Conservation (phyloP, 1,140 invertebrate genomes). For the Aphis craccivora region DNA sequence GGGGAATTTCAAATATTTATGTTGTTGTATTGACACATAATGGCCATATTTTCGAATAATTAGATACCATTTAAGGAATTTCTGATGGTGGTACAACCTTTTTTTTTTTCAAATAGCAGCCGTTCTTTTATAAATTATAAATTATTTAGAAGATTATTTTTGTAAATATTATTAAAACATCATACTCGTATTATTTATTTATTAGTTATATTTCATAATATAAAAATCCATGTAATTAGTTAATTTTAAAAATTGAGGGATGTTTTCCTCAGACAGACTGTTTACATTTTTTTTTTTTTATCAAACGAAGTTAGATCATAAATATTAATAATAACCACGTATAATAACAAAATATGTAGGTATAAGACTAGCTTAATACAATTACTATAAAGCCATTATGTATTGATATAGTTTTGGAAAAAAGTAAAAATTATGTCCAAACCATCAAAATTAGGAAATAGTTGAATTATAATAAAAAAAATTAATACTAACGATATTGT, state of each 20-base stretch:
- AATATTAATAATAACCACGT: background rate
- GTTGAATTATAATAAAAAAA: background rate
- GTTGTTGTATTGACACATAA: too few relatives aligned
- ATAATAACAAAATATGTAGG: background rate
- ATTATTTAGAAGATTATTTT: background rate
- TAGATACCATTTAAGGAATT: too few relatives aligned
- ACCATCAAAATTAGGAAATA: background rate
- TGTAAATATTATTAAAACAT: background rate
- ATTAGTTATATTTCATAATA: background rate
- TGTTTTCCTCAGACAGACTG: background rate
- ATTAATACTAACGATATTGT: background rate
- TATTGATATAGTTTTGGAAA: background rate
- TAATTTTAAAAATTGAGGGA: background rate
- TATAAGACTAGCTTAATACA: background rate
- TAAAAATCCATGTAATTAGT: background rate
- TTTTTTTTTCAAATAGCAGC: too few relatives aligned
- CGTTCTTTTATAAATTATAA: too few relatives aligned
- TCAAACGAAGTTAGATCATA: background rate
- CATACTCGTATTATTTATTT: too few relatives aligned
- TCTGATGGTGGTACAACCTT: too few relatives aligned
- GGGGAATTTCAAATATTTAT: too few relatives aligned
- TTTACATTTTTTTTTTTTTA: background rate
- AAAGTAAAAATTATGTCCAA: background rate
- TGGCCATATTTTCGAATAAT: too few relatives aligned
- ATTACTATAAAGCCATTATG: background rate